Base-by-base conservation (phyloP, 2,113 vertebrate genomes). In the Callochromis pleurospilus region DNA sequence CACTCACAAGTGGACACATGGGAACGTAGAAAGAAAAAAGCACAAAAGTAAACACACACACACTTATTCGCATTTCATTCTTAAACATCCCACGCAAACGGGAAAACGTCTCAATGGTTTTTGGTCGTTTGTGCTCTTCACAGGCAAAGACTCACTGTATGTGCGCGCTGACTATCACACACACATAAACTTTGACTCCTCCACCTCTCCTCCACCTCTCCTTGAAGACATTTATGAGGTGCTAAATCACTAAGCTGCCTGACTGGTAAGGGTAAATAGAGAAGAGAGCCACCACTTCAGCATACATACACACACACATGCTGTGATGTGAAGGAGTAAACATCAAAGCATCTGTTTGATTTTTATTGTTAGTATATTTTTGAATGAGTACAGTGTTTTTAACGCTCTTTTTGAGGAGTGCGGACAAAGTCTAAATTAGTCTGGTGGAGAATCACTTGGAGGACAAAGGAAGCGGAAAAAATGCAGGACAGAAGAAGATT, bases 151-250 rank as follows among this genome's bases (percentile, higher is more conserved):
- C 45, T 47, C 75, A 24, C 15, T 51, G 45, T 56, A 17, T 42
- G 2, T 3, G 13, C 12, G 8, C 7, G 36, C 49, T 31, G 15
- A 70, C 60, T 29, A 13, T 7, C 65, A 62, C 51, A 65, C 54
- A 80, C 53, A 68, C 24, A 9, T 3, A 26, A 21, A 42, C 68
- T 31, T 49, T 6, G 24, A 82, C 82, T 88, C 77, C 73, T 82
- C 55, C 65, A 80, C 73, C 14, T 82, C 82, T 88, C 77, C 73
- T 82, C 55, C 65, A 80, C 73, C 14, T 82, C 17, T 75, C 88
- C 90, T 87, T 84, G 81, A 85, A 91, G 83, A 75, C 45, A 33
- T 93, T 93, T 89, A 91, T 62, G 68, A 90, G 87, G 80, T 26
- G 24, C n/a, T 94, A 91, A 95, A 93, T 94, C 84, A 90, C 65